These are phyloP conservation scores for Crossocerus cetratus DNA, from an alignment of 2,888 invertebrate genomes.

Conservation along the genomic window DNA sequence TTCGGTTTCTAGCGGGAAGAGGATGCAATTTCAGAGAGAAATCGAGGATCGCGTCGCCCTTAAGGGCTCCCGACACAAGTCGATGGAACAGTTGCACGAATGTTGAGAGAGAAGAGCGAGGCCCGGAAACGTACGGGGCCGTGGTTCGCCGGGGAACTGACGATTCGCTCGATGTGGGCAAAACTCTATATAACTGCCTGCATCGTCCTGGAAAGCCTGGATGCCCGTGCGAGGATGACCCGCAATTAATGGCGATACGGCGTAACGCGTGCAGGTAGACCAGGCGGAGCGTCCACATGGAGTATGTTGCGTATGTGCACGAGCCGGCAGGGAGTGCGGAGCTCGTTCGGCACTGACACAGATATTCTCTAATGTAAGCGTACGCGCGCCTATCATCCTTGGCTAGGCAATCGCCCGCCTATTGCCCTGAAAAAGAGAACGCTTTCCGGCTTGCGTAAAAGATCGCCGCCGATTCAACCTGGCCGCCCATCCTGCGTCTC, in stretches of 20 bases:
- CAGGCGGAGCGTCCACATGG: too few relatives aligned
- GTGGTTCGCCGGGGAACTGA: conserved; percentile 53
- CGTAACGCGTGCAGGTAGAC: conserved; percentile 19
- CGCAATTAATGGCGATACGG: conserved; percentile 25
- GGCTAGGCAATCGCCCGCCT: conserved; percentile 8
- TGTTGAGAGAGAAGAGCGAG: neutral
- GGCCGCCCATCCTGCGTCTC: neutral
- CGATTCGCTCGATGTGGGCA: conserved; percentile 51
- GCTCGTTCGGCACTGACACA: neutral
- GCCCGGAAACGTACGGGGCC: conserved; percentile 32
- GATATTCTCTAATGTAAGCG: conserved; percentile 5
- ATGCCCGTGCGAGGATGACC: conserved; percentile 29
- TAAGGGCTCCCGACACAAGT: too few relatives aligned
- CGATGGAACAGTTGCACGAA: neutral
- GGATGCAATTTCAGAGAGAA: too few relatives aligned
- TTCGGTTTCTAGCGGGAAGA: too few relatives aligned
- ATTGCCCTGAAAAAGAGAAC: conserved; percentile 12
- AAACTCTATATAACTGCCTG: conserved; percentile 56
- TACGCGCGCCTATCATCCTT: neutral
- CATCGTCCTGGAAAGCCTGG: conserved; percentile 56
- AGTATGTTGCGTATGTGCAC: neutral
- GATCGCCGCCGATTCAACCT: conserved; percentile 5
- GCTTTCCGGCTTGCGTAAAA: conserved; percentile 12
- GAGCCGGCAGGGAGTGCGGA: neutral
- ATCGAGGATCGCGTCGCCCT: too few relatives aligned